phyloP scores from a whole-genome alignment of 1,140 invertebrate genomes.

The Drosophila navojoa region DNA sequence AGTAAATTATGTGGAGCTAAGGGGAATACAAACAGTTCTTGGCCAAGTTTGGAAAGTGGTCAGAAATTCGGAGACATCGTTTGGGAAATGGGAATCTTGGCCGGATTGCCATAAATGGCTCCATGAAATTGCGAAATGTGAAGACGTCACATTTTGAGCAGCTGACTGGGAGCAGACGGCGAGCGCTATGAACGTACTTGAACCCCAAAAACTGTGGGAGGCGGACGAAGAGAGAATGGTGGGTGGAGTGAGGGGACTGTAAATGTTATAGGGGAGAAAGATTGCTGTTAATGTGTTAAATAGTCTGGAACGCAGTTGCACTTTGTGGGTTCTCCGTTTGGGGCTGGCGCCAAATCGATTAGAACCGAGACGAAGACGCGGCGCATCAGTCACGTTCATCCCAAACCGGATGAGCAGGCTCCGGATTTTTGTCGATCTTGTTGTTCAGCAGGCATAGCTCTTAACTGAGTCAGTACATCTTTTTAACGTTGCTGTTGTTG shows the following conservation, averaged over 20 bases:
- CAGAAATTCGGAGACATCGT: constrained; percentile 44
- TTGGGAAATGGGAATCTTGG: constrained; percentile 72
- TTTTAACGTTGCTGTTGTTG: neutral
- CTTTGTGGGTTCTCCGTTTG: constrained; percentile 37
- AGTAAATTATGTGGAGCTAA: constrained; percentile 69
- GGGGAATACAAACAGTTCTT: constrained; percentile 48
- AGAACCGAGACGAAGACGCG: constrained; percentile 55
- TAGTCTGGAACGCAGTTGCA: constrained; percentile 60
- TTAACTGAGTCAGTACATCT: constrained; percentile 56
- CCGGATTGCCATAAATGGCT: constrained; percentile 53
- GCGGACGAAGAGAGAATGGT: neutral
- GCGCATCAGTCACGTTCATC: constrained; percentile 38
- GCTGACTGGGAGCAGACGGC: constrained; percentile 4
- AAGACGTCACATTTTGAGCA: constrained; percentile 54
- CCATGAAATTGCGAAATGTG: constrained; percentile 37
- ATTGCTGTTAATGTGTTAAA: constrained; percentile 52
- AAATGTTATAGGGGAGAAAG: neutral
- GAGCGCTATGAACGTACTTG: constrained; percentile 69
- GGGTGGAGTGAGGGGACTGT: neutral
- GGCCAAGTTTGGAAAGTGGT: constrained; percentile 62
- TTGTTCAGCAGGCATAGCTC: constrained; percentile 68
- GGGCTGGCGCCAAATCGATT: constrained; percentile 69
- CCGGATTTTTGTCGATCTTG: constrained; percentile 50
- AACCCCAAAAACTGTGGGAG: constrained; percentile 27
- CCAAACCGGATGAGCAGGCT: constrained; percentile 64